These are phyloP conservation scores for Schizaphis graminum DNA, from an alignment of 2,888 invertebrate genomes.

Conservation along the genomic window DNA sequence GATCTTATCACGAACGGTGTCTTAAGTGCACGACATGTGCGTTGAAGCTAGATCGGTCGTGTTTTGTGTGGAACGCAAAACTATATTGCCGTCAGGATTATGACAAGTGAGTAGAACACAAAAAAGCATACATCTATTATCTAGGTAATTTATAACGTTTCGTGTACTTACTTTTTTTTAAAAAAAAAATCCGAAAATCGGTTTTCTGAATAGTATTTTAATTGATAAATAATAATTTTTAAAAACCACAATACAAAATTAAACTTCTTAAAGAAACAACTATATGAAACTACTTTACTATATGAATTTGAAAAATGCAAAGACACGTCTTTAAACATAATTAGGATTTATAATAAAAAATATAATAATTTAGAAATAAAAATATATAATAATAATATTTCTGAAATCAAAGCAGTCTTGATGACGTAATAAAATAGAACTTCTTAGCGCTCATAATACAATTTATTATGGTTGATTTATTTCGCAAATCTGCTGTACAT, in stretches of 20 bases:
- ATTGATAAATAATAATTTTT: not conserved
- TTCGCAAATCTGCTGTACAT: not conserved
- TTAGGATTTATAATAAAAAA: not conserved
- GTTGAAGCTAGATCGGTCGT: slow-evolving; percentile 79
- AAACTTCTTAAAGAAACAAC: not conserved
- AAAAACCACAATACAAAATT: not conserved
- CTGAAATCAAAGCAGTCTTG: not conserved
- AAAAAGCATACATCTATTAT: not conserved
- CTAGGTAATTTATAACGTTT: not conserved
- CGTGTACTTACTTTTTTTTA: not conserved
- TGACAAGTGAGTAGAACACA: slow-evolving; percentile 76
- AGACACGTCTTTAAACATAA: not conserved
- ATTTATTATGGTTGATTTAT: not conserved
- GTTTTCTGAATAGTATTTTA: not conserved
- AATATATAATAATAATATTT: not conserved
- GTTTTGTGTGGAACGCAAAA: slow-evolving; percentile 81
- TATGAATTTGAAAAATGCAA: not conserved
- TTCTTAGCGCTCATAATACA: not conserved
- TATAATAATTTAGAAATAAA: not conserved
- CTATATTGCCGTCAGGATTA: slow-evolving; percentile 85
- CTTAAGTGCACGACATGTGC: slow-evolving; percentile 83
- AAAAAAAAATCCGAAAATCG: not conserved
- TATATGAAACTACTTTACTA: not conserved
- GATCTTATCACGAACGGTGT: slow-evolving; percentile 83
- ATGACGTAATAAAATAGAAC: not conserved